Evolutionary conservation across 2,888 invertebrate genomes (phyloP).

Genomic region (Aleiodes alternator): DNA sequence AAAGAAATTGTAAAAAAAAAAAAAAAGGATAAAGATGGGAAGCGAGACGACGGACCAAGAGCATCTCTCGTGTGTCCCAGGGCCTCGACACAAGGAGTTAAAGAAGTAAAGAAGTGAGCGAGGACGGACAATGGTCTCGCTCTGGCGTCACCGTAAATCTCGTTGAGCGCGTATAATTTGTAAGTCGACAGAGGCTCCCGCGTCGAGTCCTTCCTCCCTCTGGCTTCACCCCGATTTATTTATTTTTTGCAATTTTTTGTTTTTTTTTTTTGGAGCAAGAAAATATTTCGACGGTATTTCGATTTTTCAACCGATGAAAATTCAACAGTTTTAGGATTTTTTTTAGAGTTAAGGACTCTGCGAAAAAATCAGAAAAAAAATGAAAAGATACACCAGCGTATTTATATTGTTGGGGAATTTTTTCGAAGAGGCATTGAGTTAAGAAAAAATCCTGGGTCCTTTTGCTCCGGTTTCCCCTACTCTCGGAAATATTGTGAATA

Average conservation of each 20-base stretch:
- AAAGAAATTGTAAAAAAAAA: slow-evolving; percentile 18
- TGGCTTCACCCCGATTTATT: slow-evolving; percentile 8
- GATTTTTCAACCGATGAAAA: no score
- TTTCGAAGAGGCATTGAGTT: no score
- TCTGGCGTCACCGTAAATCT: slow-evolving; percentile 75
- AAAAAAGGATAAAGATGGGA: slow-evolving; percentile 5
- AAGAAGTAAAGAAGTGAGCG: slow-evolving; percentile 66
- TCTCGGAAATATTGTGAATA: no score
- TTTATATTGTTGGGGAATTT: no score
- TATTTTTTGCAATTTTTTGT: neutral
- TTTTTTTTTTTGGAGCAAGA: neutral
- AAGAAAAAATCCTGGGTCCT: no score
- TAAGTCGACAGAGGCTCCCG: slow-evolving; percentile 72
- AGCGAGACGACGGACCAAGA: slow-evolving; percentile 44
- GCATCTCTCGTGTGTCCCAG: slow-evolving; percentile 52
- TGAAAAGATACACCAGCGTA: no score
- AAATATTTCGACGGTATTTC: neutral
- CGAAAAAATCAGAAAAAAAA: no score
- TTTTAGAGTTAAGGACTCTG: no score
- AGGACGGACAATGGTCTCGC: slow-evolving; percentile 75
- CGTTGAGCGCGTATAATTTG: slow-evolving; percentile 75
- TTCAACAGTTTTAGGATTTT: neutral
- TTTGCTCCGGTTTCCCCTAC: no score
- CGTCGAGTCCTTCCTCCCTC: slow-evolving; percentile 27
- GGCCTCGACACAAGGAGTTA: slow-evolving; percentile 62